Evolutionary conservation across 2,888 invertebrate species (phyloP).

Genomic region (Drosophila nr. fundita): DNA sequence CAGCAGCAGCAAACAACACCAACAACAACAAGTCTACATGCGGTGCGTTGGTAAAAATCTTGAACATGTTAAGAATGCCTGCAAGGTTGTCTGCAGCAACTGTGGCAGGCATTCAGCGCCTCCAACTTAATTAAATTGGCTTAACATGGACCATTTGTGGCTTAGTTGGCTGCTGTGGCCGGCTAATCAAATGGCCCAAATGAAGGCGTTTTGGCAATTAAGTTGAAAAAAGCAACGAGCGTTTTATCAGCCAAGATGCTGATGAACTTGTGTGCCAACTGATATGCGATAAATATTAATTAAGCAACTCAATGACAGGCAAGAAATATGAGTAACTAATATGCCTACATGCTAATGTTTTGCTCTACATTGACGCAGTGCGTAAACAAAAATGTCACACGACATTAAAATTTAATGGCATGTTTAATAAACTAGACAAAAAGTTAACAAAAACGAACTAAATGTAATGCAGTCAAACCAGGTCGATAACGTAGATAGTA

Average conservation of each 20-base stretch:
- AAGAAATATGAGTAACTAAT: slow-evolving; percentile 59
- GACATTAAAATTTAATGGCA: slow-evolving; percentile 69
- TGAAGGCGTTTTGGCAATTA: slow-evolving; percentile 47
- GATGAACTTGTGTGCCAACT: slow-evolving; percentile 37
- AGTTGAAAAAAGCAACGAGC: slow-evolving; percentile 26
- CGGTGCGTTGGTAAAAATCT: slow-evolving; percentile 73
- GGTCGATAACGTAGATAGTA: slow-evolving; percentile 61
- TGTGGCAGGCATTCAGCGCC: slow-evolving; percentile 50
- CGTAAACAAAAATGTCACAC: slow-evolving; percentile 70
- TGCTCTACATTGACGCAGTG: slow-evolving; percentile 61
- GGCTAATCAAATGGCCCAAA: slow-evolving; percentile 63
- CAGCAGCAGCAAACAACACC: slow-evolving; percentile 36
- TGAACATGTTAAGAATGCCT: slow-evolving; percentile 71
- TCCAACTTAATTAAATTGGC: slow-evolving; percentile 73
- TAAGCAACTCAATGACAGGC: slow-evolving; percentile 62
- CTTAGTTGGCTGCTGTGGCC: slow-evolving; percentile 19
- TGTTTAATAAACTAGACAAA: slow-evolving; percentile 48
- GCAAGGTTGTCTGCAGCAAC: slow-evolving; percentile 68
- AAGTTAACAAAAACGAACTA: slow-evolving; percentile 44
- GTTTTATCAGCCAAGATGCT: slow-evolving; percentile 24
- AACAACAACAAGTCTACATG: slow-evolving; percentile 30
- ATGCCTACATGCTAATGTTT: slow-evolving; percentile 65
- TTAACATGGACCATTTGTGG: slow-evolving; percentile 52
- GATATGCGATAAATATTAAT: slow-evolving; percentile 67
- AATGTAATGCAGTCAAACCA: slow-evolving; percentile 58